phyloP scores from a whole-genome alignment of 2,888 invertebrate species.

The Drosophila pseudotalamancana region DNA sequence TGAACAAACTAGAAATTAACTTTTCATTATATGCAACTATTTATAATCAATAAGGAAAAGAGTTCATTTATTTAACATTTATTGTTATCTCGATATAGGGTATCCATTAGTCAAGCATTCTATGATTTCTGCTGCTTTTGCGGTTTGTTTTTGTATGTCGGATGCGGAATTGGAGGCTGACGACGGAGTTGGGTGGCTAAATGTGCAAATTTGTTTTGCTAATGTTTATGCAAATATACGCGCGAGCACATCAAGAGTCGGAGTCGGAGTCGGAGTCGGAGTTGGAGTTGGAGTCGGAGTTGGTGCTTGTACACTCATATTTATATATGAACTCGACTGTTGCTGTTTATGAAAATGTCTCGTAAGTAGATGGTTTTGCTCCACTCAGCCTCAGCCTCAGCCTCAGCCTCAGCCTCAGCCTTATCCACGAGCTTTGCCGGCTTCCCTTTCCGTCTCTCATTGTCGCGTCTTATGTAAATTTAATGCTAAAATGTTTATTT shows the following conservation, averaged over 20 bases:
- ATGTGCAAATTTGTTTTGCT: conserved; percentile 81
- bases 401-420: conserved; percentile 2
- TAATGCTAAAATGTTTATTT: conserved; percentile 82
- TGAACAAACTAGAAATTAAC: neutral
- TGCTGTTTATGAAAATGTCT: conserved; percentile 76
- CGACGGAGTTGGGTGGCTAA: conserved; percentile 43
- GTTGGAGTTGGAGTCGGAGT: conserved; percentile 19
- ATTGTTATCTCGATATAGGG: conserved; percentile 16
- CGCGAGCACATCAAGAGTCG: conserved; percentile 57
- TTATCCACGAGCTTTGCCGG: neutral
- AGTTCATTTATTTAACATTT: too few species aligned
- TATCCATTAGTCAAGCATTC: conserved; percentile 5
- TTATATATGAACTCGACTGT: conserved; percentile 50
- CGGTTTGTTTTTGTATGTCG: conserved; percentile 75
- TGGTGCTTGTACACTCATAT: conserved; percentile 37
- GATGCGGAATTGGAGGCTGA: conserved; percentile 36
- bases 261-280: conserved; percentile 18
- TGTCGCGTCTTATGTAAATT: conserved; percentile 80
- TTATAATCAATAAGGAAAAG: too few species aligned
- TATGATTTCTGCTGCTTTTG: conserved; percentile 46
- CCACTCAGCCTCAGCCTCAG: conserved; percentile 4
- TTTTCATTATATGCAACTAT: neutral
- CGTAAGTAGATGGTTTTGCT: conserved; percentile 55
- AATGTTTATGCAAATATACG: conserved; percentile 79
- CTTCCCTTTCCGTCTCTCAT: conserved; percentile 36